phyloP scores from a whole-genome alignment of 1,140 invertebrate genomes.

The Macrostomum lignano region DNA sequence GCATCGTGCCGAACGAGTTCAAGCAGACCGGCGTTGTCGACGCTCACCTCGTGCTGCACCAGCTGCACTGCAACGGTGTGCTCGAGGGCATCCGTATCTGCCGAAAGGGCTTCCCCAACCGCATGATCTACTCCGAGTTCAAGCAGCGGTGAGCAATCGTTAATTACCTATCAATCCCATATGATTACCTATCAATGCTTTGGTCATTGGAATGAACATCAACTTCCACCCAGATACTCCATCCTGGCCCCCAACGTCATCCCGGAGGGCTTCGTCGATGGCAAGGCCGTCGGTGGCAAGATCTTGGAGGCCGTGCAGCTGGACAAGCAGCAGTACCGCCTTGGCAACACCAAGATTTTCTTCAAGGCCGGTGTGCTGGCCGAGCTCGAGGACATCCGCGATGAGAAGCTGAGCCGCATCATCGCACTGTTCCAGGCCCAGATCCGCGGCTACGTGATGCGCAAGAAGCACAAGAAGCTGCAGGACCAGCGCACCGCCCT shows the following conservation, averaged over 20 bases:
- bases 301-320: constrained; percentile 49
- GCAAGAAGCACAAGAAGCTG: constrained; percentile 74
- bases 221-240: constrained; percentile 46
- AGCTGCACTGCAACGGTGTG: constrained; percentile 99
- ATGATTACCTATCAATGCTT: constrained; percentile 6
- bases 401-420: constrained; percentile 87
- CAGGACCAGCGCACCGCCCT: constrained; percentile 84
- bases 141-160: constrained; percentile 62
- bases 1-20: constrained; percentile 96
- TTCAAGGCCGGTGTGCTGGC: constrained; percentile 98
- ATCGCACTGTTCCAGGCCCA: constrained; percentile 90
- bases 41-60: constrained; percentile 77
- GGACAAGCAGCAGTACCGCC: constrained; percentile 56
- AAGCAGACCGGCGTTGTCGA: constrained; percentile 90
- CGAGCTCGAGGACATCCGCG: constrained; percentile 98
- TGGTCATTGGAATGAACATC: not conserved
- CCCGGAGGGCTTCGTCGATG: constrained; percentile 41
- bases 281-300: constrained; percentile 48
- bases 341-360: constrained; percentile 92
- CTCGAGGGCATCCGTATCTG: constrained; percentile 99
- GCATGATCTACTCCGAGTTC: constrained; percentile 98
- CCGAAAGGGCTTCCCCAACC: constrained; percentile 99
- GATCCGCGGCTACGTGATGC: constrained; percentile 53
- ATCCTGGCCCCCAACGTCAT: constrained; percentile 64
- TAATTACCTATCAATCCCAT: not conserved